Percentiles rank a stretch among this genome's conserved stretches.
phyloP scores from a whole-genome alignment of 1,140 invertebrate species.

The Drosophila nigrodunni region DNA sequence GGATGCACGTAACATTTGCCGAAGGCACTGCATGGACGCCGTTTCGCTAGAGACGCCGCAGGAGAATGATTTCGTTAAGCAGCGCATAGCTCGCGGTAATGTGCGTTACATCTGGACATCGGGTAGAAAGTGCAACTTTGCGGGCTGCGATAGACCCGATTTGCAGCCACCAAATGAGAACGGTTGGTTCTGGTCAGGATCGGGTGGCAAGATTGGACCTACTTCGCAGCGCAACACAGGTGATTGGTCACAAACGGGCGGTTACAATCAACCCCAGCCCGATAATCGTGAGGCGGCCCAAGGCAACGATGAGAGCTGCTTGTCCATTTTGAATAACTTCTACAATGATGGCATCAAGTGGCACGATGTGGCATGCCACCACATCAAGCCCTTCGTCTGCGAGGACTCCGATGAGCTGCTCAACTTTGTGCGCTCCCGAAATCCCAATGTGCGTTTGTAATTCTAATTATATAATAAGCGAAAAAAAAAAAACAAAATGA shows the following conservation, averaged over 20 bases:
- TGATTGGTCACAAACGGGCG: conserved; percentile 94
- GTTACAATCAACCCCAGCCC: conserved; percentile 93
- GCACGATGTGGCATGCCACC: conserved; percentile 95
- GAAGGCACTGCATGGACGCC: conserved; percentile 96
- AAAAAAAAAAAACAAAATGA: background rate
- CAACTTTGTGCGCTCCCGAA: conserved; percentile 94
- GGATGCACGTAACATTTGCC: conserved; percentile 95
- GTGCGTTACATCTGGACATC: conserved; percentile 95
- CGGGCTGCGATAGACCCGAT: conserved; percentile 94
- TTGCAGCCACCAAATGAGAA: conserved; percentile 94
- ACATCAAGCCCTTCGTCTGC: conserved; percentile 96
- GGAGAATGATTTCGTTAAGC: conserved; percentile 96
- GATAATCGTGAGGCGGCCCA: conserved; percentile 95
- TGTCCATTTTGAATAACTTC: conserved; percentile 96
- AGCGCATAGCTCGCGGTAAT: conserved; percentile 90
- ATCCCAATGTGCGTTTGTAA: conserved; percentile 93
- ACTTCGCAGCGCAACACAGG: conserved; percentile 94
- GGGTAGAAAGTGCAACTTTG: conserved; percentile 96
- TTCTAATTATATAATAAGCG: conserved; percentile 53
- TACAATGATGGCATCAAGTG: conserved; percentile 96
- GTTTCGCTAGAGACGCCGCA: conserved; percentile 95
- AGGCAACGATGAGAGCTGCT: conserved; percentile 94
- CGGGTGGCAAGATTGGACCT: conserved; percentile 94
- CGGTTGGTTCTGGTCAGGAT: conserved; percentile 97
- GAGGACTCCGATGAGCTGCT: conserved; percentile 96